A percentile compares a stretch with the other conserved stretches of the same genome.
Evolutionary conservation across 2,797 vertebrate species (phyloP).

Genomic region (Xenopus petersii): DNA sequence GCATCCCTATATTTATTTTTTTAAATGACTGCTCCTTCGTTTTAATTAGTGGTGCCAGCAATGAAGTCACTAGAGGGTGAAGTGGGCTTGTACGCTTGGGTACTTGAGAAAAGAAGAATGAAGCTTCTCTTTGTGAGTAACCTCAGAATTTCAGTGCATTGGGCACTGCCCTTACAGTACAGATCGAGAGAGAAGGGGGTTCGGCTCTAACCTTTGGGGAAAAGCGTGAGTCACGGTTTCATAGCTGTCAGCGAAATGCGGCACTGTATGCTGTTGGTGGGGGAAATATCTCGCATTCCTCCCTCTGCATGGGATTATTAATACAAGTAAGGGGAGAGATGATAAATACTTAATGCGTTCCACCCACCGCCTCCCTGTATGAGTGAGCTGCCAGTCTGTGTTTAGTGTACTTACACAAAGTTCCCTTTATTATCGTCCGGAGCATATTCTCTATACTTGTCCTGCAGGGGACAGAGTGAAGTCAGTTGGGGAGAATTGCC

Average conservation of each 20-base stretch:
- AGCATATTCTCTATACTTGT: not conserved
- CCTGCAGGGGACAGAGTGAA: constrained; percentile 2
- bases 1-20: too few relatives aligned
- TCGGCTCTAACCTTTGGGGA: too few relatives aligned
- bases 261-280: not conserved
- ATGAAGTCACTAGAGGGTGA: too few relatives aligned
- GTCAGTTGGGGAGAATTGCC: constrained; percentile 2
- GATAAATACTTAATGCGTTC: constrained; percentile 16
- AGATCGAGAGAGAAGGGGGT: too few relatives aligned
- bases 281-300: constrained; percentile 29
- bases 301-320: constrained; percentile 40
- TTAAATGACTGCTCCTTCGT: too few relatives aligned
- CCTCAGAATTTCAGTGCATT: too few relatives aligned
- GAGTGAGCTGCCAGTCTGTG: not conserved
- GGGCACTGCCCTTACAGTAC: too few relatives aligned
- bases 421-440: constrained; percentile 8
- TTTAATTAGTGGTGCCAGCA: too few relatives aligned
- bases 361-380: not conserved
- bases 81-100: too few relatives aligned
- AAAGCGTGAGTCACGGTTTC: not conserved
- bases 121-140: too few relatives aligned
- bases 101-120: not conserved
- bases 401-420: constrained; percentile 21
- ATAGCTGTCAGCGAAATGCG: not conserved
- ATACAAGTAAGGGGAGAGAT: constrained; percentile 7